Evolutionary conservation across 2,888 invertebrate species (phyloP).

Genomic region (Macrosiphum euphorbiae): DNA sequence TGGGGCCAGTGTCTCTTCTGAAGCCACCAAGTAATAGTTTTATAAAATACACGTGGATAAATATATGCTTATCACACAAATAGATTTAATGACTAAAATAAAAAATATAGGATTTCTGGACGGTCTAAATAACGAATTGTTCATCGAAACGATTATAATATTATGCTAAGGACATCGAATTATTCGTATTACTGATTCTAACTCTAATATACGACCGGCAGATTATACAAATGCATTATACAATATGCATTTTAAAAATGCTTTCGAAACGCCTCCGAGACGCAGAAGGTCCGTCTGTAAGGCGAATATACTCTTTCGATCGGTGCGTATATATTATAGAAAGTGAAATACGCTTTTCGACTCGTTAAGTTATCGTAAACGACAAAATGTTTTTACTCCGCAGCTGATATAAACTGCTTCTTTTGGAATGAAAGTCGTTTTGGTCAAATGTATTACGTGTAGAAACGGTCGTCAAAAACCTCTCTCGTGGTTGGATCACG

Average conservation of each 20-base stretch:
- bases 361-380: background rate
- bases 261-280: background rate
- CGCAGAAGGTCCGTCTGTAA: background rate
- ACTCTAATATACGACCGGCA: no score
- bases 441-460: background rate
- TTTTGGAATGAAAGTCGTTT: constrained; percentile 16
- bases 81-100: no score
- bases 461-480: background rate
- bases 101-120: no score
- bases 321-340: background rate
- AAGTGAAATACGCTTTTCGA: background rate
- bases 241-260: background rate
- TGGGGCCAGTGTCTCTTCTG: no score
- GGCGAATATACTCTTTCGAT: background rate
- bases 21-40: no score
- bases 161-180: no score
- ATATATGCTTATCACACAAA: no score
- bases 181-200: no score
- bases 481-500: background rate
- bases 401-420: background rate
- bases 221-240: no score
- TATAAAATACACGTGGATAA: no score
- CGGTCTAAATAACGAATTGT: no score
- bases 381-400: background rate
- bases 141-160: no score